Evolutionary conservation across 2,797 vertebrate species (phyloP).

Genomic region (Gallinago stenura): DNA sequence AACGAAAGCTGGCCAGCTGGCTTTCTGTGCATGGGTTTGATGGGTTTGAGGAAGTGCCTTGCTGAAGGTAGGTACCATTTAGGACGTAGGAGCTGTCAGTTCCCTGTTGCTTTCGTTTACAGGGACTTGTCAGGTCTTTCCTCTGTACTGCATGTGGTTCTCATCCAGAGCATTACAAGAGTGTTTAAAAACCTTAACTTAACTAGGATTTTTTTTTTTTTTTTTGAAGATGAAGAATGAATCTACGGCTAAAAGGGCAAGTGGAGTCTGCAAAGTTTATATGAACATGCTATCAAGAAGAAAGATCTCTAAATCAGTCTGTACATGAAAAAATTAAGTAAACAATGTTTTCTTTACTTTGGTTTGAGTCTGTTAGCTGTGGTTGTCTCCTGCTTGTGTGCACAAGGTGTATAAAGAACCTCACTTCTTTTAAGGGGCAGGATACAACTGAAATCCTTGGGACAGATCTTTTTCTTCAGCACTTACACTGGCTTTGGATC

Average conservation of each 20-base stretch:
- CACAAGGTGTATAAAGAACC: not conserved
- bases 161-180: not conserved
- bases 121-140: not conserved
- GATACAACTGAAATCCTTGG: not conserved
- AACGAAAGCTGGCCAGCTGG: not conserved
- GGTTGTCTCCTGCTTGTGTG: not conserved
- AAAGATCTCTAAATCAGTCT: not conserved
- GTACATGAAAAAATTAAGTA: not conserved
- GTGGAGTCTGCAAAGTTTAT: not conserved
- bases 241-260: not conserved
- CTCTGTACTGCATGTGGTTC: not conserved
- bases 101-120: not conserved
- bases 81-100: not conserved
- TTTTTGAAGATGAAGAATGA: not conserved
- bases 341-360: not conserved
- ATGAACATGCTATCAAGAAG: not conserved
- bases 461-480: not conserved
- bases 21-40: not conserved
- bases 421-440: not conserved
- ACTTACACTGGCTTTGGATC: not conserved
- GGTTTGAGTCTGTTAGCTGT: not conserved
- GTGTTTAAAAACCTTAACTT: not conserved
- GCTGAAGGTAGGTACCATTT: not conserved
- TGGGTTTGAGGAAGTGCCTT: not conserved
- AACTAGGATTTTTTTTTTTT: not conserved